A percentile compares a stretch with the other conserved stretches of the same genome.
These are phyloP conservation scores for Thecophora atra DNA, from an alignment of 2,888 invertebrate genomes.

Conservation along the genomic window DNA sequence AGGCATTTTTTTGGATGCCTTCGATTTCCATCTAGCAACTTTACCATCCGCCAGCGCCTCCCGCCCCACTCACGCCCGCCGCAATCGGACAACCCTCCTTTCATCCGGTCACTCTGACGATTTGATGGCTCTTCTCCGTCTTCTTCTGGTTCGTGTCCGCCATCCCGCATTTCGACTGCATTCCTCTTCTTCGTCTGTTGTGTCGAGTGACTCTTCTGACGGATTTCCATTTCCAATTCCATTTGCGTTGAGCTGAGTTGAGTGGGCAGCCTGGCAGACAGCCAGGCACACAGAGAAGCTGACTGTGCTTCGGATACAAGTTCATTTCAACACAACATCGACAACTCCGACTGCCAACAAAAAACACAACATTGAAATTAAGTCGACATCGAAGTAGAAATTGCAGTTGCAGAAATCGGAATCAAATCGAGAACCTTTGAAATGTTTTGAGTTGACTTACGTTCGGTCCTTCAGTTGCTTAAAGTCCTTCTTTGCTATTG, in stretches of 20 bases:
- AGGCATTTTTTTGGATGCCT: background rate
- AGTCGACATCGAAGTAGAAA: constrained; percentile 7
- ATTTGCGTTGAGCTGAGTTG: constrained; percentile 27
- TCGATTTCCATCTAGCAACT: background rate
- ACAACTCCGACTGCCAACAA: background rate
- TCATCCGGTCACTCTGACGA: background rate
- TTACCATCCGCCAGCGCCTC: too few relatives aligned
- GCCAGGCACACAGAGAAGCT: background rate
- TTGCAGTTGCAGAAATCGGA: background rate
- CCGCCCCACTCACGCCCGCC: too few relatives aligned
- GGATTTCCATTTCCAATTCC: constrained; percentile 51
- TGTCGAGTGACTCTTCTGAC: constrained; percentile 58
- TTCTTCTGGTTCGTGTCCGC: background rate
- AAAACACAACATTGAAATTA: constrained; percentile 19
- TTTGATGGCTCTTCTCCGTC: constrained; percentile 1
- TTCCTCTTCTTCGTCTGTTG: constrained; percentile 55
- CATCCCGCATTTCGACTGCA: background rate
- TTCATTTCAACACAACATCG: background rate
- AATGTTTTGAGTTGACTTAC: background rate
- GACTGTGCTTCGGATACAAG: background rate
- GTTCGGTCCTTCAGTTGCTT: background rate
- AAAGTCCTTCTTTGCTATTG: too few relatives aligned
- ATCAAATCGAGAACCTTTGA: background rate
- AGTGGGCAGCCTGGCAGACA: background rate
- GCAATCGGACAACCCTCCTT: background rate